Evolutionary conservation across 2,888 invertebrate genomes (phyloP).

Genomic region (Leptinotarsa juncta): DNA sequence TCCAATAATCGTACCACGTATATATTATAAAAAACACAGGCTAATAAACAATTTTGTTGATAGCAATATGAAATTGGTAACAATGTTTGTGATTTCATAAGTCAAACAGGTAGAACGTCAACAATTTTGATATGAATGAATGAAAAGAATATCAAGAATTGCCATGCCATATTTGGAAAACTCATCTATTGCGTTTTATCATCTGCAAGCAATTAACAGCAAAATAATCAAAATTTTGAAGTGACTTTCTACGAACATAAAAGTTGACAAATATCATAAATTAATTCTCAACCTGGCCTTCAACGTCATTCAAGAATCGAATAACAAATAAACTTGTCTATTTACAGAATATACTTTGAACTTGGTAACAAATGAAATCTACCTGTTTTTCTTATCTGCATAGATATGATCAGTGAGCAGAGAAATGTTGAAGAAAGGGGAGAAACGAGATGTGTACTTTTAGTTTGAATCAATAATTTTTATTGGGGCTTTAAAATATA

Average conservation of each 20-base stretch:
- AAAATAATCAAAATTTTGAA: not conserved
- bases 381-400: constrained; percentile 14
- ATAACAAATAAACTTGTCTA: constrained; percentile 14
- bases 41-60: too few relatives aligned
- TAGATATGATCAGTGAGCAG: constrained; percentile 2
- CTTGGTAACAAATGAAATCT: not conserved
- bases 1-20: too few relatives aligned
- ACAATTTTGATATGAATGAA: too few relatives aligned
- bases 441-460: not conserved
- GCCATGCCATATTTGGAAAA: too few relatives aligned
- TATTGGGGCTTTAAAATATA: not conserved
- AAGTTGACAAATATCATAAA: not conserved
- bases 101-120: too few relatives aligned
- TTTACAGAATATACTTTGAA: constrained; percentile 6
- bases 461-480: not conserved
- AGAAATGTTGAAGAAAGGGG: not conserved
- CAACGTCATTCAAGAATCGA: constrained; percentile 2
- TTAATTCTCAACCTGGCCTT: constrained; percentile 4
- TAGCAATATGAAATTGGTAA: too few relatives aligned
- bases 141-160: too few relatives aligned
- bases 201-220: too few relatives aligned
- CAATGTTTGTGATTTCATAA: too few relatives aligned
- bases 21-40: too few relatives aligned
- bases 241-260: not conserved
- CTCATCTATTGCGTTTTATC: too few relatives aligned